A percentile compares a stretch with the other conserved stretches of the same genome.
These are phyloP conservation scores for Beris chalybata DNA, from an alignment of 2,888 invertebrate species.

Conservation along the genomic window DNA sequence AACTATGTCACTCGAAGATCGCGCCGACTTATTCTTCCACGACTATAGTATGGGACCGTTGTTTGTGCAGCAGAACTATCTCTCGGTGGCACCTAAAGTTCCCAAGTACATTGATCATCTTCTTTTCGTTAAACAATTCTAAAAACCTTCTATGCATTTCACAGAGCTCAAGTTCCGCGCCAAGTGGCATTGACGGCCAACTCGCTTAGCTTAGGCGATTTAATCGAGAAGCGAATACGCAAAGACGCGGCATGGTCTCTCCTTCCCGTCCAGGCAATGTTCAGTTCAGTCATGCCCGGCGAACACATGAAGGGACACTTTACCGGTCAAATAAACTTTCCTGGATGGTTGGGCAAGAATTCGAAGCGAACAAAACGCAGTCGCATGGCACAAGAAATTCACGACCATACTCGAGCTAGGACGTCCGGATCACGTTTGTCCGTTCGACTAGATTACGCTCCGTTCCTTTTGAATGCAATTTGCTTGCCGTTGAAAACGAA, in stretches of 20 bases:
- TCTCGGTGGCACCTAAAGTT: conserved; percentile 74
- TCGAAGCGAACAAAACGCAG: conserved; percentile 81
- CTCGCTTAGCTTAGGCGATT: conserved; percentile 82
- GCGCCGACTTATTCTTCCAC: conserved; percentile 90
- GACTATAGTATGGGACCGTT: conserved; percentile 96
- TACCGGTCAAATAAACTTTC: conserved; percentile 82
- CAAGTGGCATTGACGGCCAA: conserved; percentile 81
- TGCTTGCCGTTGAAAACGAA: conserved; percentile 72
- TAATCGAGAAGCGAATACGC: conserved; percentile 81
- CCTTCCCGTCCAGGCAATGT: conserved; percentile 84
- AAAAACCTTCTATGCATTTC: conserved; percentile 3
- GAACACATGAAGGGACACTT: conserved; percentile 80
- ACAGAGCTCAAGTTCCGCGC: conserved; percentile 61
- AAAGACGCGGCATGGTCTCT: conserved; percentile 82
- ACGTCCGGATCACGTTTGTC: conserved; percentile 80
- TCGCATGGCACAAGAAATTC: conserved; percentile 79
- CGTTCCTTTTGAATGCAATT: conserved; percentile 73
- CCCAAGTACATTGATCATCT: conserved; percentile 60
- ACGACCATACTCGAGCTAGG: conserved; percentile 81
- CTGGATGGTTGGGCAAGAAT: conserved; percentile 95
- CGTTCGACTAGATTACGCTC: conserved; percentile 86
- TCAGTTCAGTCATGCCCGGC: conserved; percentile 89
- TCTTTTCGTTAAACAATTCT: not conserved
- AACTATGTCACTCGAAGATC: conserved; percentile 77
- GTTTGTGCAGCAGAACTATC: conserved; percentile 98